Evolutionary conservation across 2,888 invertebrate genomes (phyloP).

Genomic region (Neelides folsomi): DNA sequence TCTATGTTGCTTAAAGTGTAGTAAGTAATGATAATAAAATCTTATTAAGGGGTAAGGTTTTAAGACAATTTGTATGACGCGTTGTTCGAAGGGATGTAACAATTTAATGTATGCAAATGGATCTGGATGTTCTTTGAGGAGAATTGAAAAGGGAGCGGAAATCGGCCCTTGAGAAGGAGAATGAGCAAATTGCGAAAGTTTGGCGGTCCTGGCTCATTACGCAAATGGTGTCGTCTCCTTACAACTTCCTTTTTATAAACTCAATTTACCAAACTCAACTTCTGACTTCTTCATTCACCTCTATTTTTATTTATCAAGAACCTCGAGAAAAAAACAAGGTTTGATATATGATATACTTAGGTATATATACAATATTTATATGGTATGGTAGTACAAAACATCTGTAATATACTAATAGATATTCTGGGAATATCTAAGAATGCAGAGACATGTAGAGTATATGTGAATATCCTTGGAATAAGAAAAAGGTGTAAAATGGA

Average conservation of each 20-base stretch:
- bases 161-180: neutral
- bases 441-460: neutral
- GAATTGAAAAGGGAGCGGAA: neutral
- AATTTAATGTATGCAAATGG: conserved; percentile 4
- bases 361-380: no score
- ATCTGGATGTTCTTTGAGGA: no score
- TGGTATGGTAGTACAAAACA: no score
- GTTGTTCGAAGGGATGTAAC: neutral
- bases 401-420: no score
- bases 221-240: conserved; percentile 21
- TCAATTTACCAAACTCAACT: neutral
- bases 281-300: neutral
- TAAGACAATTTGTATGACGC: neutral
- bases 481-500: no score
- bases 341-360: no score
- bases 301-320: neutral
- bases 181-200: conserved; percentile 27
- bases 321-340: neutral
- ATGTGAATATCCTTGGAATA: no score
- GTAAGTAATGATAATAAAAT: no score
- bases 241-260: neutral
- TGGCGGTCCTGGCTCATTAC: conserved; percentile 29
- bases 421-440: neutral
- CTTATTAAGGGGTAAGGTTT: neutral
- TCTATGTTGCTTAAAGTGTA: no score